Evolutionary conservation across 2,888 invertebrate species (phyloP).

Genomic region (Linnaemya tessellans): DNA sequence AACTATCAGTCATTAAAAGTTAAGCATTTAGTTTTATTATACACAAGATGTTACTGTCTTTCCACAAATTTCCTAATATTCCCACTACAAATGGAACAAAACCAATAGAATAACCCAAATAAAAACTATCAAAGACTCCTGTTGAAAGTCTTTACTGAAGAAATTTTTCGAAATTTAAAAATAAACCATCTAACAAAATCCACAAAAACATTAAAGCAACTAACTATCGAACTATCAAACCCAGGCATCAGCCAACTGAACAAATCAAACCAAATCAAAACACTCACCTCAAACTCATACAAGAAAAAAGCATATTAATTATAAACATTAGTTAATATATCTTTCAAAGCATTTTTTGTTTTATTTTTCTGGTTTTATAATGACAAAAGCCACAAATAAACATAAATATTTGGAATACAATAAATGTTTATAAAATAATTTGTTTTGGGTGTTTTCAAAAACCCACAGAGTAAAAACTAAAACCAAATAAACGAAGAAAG

Average conservation of each 20-base stretch:
- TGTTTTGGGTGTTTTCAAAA: slow-evolving; percentile 43
- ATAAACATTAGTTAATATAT: slow-evolving; percentile 52
- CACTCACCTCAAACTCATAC: slow-evolving; percentile 71
- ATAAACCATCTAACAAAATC: slow-evolving; percentile 43
- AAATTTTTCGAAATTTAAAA: slow-evolving; percentile 29
- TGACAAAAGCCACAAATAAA: slow-evolving; percentile 47
- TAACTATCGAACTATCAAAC: slow-evolving; percentile 15
- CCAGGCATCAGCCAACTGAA: slow-evolving; percentile 24
- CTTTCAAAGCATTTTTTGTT: slow-evolving; percentile 41
- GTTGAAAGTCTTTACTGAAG: slow-evolving; percentile 49
- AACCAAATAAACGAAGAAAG: neutral
- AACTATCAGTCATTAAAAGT: too few species aligned
- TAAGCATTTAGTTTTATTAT: too few species aligned
- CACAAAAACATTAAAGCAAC: slow-evolving; percentile 34
- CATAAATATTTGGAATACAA: slow-evolving; percentile 34
- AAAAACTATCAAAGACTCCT: slow-evolving; percentile 45
- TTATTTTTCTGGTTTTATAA: slow-evolving; percentile 9
- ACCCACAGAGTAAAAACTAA: neutral
- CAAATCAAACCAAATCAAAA: slow-evolving; percentile 52
- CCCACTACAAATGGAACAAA: slow-evolving; percentile 74
- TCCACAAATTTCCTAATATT: slow-evolving; percentile 1
- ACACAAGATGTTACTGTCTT: slow-evolving; percentile 22
- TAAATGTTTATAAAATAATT: slow-evolving; percentile 67
- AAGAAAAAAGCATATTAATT: slow-evolving; percentile 38
- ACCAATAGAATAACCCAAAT: slow-evolving; percentile 82